A percentile compares a stretch with the other conserved stretches of the same genome.
These are phyloP conservation scores for Balaenoptera acutorostrata DNA, from an alignment of 2,113 vertebrate species.

Conservation along the genomic window DNA sequence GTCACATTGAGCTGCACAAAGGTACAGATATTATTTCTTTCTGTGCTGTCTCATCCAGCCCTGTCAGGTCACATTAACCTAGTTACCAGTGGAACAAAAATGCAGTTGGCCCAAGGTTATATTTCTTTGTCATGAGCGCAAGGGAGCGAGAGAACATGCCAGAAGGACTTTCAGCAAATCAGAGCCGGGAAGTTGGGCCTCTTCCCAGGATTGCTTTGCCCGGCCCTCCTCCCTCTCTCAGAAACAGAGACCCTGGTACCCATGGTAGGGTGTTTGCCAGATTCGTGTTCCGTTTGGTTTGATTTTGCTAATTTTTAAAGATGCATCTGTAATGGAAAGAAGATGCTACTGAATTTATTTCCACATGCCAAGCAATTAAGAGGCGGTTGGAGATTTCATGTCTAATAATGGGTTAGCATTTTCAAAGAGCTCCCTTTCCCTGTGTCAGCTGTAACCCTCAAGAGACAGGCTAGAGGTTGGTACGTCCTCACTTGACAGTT, in stretches of 20 bases:
- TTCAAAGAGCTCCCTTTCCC: neutral
- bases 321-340: conserved; percentile 58
- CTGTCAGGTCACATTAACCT: conserved; percentile 72
- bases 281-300: conserved; percentile 23
- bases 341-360: neutral
- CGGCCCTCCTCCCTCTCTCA: neutral
- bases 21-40: conserved; percentile 59
- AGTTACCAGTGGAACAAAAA: conserved; percentile 61
- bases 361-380: neutral
- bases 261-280: neutral
- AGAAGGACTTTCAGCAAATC: conserved; percentile 54
- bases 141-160: neutral
- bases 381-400: neutral
- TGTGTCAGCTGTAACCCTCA: neutral
- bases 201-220: neutral
- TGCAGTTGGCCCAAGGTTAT: conserved; percentile 55
- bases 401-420: neutral
- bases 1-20: conserved; percentile 53
- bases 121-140: conserved; percentile 40
- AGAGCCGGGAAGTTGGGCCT: neutral
- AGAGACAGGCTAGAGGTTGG: neutral
- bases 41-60: conserved; percentile 22
- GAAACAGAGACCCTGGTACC: neutral
- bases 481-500: neutral
- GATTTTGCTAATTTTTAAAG: conserved; percentile 61